A percentile compares a stretch with the other conserved stretches of the same genome.
phyloP scores from a whole-genome alignment of 2,888 invertebrate species.

The Lottia gigantea region DNA sequence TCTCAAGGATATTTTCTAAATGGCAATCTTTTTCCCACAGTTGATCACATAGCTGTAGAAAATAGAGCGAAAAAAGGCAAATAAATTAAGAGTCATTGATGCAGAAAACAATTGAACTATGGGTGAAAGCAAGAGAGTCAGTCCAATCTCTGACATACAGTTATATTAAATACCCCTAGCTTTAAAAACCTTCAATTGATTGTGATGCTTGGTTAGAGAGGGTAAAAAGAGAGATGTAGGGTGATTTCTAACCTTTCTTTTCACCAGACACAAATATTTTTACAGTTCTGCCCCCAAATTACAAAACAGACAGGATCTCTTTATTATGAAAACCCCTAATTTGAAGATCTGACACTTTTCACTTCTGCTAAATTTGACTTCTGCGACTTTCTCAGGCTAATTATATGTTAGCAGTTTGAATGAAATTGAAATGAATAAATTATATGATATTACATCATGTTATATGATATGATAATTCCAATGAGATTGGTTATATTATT shows the following conservation, averaged over 20 bases:
- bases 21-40: not conserved
- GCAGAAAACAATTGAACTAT: constrained; percentile 5
- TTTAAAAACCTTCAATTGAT: not conserved
- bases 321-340: not conserved
- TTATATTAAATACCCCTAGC: not conserved
- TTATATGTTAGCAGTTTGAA: not conserved
- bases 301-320: constrained; percentile 8
- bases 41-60: not conserved
- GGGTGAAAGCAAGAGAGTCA: too few species aligned
- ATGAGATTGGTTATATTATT: too few species aligned
- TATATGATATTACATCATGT: not conserved
- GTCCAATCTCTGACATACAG: not conserved
- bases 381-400: not conserved
- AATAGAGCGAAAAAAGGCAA: not conserved
- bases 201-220: constrained; percentile 6
- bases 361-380: not conserved
- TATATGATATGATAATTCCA: not conserved
- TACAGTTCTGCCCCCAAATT: constrained; percentile 2
- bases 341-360: not conserved
- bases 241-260: constrained; percentile 7
- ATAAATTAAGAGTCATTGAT: not conserved
- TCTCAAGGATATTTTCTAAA: not conserved
- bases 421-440: not conserved
- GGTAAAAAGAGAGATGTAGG: not conserved
- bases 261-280: constrained; percentile 4